Evolutionary conservation across 2,888 invertebrate genomes (phyloP).

Genomic region (Diarsia rubi): DNA sequence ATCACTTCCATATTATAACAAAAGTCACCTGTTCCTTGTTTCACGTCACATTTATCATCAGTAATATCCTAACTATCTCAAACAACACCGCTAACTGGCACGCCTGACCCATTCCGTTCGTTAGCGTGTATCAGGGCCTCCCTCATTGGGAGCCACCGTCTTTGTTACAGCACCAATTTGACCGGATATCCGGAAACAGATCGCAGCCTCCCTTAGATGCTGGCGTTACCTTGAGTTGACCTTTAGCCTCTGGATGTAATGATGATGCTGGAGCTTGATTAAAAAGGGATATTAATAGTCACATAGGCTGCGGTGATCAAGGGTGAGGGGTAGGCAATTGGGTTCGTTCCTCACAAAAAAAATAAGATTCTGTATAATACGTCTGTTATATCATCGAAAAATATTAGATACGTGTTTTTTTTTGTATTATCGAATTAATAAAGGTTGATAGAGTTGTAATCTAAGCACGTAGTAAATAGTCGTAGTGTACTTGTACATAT

Average conservation of each 20-base stretch:
- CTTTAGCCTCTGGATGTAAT: conserved; percentile 50
- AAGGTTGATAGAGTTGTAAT: no score
- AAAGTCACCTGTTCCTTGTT: background rate
- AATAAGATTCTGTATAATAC: no score
- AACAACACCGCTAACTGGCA: conserved; percentile 1
- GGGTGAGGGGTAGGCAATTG: background rate
- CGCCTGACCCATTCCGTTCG: conserved; percentile 38
- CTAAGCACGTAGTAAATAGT: no score
- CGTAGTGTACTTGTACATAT: no score
- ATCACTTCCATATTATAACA: background rate
- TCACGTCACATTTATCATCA: no score
- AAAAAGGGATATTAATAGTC: conserved; percentile 31
- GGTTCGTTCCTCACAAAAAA: no score
- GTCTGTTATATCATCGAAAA: no score
- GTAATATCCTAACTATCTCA: background rate
- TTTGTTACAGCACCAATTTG: conserved; percentile 60
- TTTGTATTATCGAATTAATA: no score
- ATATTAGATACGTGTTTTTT: no score
- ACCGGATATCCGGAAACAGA: conserved; percentile 55
- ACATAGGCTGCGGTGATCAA: background rate
- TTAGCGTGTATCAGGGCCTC: conserved; percentile 55
- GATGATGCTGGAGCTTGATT: conserved; percentile 47
- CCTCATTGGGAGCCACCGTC: conserved; percentile 48
- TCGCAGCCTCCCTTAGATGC: conserved; percentile 52
- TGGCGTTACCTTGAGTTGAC: conserved; percentile 39